phyloP scores from a whole-genome alignment of 2,888 invertebrate species.

The Caenorhabditis sp. region DNA sequence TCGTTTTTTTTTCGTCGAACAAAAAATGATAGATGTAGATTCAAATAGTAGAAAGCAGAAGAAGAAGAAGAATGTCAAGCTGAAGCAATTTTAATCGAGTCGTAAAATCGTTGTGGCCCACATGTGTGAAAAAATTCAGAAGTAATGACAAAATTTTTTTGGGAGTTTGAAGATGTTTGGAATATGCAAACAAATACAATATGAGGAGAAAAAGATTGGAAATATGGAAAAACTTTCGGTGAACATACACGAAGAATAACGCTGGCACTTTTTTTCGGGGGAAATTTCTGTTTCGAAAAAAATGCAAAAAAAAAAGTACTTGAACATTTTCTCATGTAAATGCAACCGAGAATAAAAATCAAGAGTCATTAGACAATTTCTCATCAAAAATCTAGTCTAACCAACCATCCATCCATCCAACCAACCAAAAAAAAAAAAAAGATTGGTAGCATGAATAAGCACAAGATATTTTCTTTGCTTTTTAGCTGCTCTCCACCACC shows the following conservation, averaged over 20 bases:
- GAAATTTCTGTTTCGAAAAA: neutral
- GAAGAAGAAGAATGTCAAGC: neutral
- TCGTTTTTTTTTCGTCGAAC: neutral
- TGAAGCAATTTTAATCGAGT: neutral
- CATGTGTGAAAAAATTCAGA: neutral
- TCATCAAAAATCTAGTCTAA: neutral
- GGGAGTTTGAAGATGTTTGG: neutral
- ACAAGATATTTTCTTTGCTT: neutral
- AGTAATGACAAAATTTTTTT: too few species aligned
- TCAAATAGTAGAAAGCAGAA: neutral
- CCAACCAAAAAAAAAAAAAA: neutral
- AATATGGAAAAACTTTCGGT: neutral
- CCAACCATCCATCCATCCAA: neutral
- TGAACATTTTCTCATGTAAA: neutral
- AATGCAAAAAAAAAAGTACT: neutral
- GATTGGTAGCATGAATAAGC: neutral
- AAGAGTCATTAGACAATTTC: neutral
- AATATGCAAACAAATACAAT: neutral
- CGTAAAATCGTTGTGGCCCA: neutral
- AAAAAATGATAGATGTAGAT: neutral
- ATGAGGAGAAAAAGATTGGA: neutral
- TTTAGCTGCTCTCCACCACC: neutral
- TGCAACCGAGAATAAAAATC: neutral
- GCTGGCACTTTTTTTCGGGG: neutral
- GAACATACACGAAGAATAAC: neutral